Percentiles rank a stretch among this genome's conserved stretches.
Evolutionary conservation across 2,888 invertebrate genomes (phyloP).

Genomic region (Brenthis ino): DNA sequence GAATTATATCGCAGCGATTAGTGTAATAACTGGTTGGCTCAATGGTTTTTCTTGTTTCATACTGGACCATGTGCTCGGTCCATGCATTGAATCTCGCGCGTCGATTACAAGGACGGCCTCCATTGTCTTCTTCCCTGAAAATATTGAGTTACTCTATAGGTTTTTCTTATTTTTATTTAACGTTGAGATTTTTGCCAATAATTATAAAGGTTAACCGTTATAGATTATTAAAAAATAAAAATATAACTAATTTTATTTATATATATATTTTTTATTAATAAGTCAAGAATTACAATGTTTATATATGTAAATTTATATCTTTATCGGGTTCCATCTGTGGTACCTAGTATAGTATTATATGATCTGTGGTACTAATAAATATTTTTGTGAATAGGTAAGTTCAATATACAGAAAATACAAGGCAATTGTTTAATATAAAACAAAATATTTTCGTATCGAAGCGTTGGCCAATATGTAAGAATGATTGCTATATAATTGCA

Average conservation of each 20-base stretch:
- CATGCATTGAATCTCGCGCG: conserved; percentile 55
- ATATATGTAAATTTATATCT: not conserved
- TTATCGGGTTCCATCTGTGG: too few relatives aligned
- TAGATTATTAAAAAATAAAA: not conserved
- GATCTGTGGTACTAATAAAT: not conserved
- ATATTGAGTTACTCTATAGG: conserved; percentile 12
- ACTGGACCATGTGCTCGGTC: conserved; percentile 56
- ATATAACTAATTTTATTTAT: not conserved
- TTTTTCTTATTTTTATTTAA: not conserved
- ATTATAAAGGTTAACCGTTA: conserved; percentile 1
- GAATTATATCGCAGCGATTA: conserved; percentile 83
- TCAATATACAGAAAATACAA: not conserved
- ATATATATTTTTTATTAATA: not conserved
- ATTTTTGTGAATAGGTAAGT: not conserved
- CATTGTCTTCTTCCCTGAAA: conserved; percentile 59
- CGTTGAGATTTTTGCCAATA: not conserved
- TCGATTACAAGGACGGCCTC: conserved; percentile 66
- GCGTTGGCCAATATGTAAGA: not conserved
- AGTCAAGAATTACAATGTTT: not conserved
- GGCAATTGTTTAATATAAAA: not conserved
- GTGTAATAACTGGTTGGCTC: conserved; percentile 81
- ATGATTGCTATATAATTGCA: conserved; percentile 6
- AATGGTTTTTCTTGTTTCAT: conserved; percentile 74
- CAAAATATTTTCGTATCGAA: not conserved
- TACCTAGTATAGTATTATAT: too few relatives aligned